phyloP scores from a whole-genome alignment of 2,888 invertebrate species.

The Loripinus fragilis region DNA sequence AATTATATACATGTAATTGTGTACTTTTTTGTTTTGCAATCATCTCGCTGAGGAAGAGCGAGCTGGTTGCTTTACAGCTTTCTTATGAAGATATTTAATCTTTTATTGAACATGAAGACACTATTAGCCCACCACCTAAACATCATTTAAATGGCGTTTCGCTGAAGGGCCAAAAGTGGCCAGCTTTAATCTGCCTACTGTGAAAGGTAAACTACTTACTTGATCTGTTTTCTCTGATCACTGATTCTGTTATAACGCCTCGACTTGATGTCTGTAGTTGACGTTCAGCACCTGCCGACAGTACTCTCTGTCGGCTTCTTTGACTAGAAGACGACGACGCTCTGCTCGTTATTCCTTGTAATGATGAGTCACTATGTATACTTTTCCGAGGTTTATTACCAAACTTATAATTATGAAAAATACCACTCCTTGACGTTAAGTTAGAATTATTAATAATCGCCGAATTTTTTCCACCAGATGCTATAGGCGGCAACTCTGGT shows the following conservation, averaged over 20 bases:
- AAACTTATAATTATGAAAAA: conserved; percentile 47
- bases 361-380: conserved; percentile 57
- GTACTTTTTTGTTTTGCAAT: too few species aligned
- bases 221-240: conserved; percentile 12
- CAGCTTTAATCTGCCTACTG: too few species aligned
- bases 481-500: conserved; percentile 67
- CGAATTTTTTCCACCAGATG: conserved; percentile 45
- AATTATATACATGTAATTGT: too few species aligned
- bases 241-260: conserved; percentile 26
- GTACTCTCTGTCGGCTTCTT: conserved; percentile 45
- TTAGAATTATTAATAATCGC: conserved; percentile 43
- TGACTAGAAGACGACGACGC: conserved; percentile 55
- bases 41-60: too few species aligned
- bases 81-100: too few species aligned
- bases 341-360: conserved; percentile 46
- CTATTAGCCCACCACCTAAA: too few species aligned
- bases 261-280: conserved; percentile 15
- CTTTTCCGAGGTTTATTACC: conserved; percentile 33
- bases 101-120: too few species aligned
- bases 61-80: too few species aligned
- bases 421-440: conserved; percentile 38
- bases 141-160: too few species aligned
- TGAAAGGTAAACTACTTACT: conserved; percentile 31
- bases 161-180: too few species aligned
- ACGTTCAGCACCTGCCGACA: conserved; percentile 49